Evolutionary conservation across 30 jellyfish, hydroid and myxozoan genomes (phyloP).

Genomic region (Hydra vulgaris): DNA sequence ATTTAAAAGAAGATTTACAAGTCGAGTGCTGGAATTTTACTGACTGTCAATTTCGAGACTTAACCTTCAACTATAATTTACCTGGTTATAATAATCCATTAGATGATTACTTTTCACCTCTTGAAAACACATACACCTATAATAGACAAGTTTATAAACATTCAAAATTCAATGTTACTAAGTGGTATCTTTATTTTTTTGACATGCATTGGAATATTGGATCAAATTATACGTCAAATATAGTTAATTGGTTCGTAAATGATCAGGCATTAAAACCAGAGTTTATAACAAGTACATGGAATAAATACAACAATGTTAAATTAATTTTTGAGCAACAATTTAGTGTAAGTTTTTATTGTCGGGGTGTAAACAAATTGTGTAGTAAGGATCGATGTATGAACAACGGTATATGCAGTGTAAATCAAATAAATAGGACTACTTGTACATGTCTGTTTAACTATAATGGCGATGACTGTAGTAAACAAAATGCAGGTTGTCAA

Average conservation of each 20-base stretch:
- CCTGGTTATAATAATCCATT: background rate
- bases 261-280: background rate
- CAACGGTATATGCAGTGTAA: background rate
- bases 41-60: background rate
- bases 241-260: background rate
- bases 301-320: too few species aligned
- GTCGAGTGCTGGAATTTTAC: background rate
- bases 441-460: background rate
- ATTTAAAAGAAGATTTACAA: background rate
- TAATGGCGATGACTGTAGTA: background rate
- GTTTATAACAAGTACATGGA: background rate
- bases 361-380: background rate
- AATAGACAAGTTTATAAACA: background rate
- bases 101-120: background rate
- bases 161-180: background rate
- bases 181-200: background rate
- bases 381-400: background rate
- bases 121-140: background rate
- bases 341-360: background rate
- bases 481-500: background rate
- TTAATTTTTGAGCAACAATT: background rate
- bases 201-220: background rate
- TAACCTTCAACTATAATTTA: background rate
- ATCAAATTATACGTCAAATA: background rate
- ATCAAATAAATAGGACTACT: background rate